Evolutionary conservation across 2,113 vertebrate genomes (phyloP).

Genomic region (Nothobranchius kuhntae): DNA sequence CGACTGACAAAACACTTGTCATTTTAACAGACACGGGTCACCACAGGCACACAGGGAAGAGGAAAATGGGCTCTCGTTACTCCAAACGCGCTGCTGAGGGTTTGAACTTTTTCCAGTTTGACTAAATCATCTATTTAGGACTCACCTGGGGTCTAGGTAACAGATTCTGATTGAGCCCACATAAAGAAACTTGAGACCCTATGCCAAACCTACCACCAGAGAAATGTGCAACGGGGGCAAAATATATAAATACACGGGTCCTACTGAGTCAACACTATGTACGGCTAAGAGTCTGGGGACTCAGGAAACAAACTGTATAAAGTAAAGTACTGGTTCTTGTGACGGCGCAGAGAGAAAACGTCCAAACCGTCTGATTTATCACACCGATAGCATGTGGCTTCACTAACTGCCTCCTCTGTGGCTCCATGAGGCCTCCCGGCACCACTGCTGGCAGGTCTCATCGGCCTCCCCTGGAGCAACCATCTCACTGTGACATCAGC

Average conservation of each 20-base stretch:
- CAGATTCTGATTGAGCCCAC: constrained; percentile 28
- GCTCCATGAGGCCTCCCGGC: constrained; percentile 17
- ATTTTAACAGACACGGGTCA: constrained; percentile 13
- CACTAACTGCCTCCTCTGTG: constrained; percentile 38
- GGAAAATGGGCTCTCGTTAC: constrained; percentile 1
- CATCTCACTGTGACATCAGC: constrained; percentile 49
- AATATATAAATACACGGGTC: constrained; percentile 66
- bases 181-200: constrained; percentile 42
- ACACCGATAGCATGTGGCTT: constrained; percentile 22
- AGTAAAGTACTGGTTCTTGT: constrained; percentile 36
- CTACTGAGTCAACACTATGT: constrained; percentile 60
- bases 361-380: constrained; percentile 59
- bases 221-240: constrained; percentile 61
- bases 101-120: neutral
- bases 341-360: constrained; percentile 54
- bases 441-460: constrained; percentile 20
- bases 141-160: no score
- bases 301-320: constrained; percentile 22
- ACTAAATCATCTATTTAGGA: constrained; percentile 9
- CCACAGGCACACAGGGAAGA: constrained; percentile 16
- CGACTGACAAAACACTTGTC: neutral
- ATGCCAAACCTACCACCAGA: constrained; percentile 24
- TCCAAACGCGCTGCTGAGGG: neutral
- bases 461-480: constrained; percentile 19
- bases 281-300: constrained; percentile 35